Base-by-base conservation (phyloP, 2,797 vertebrate genomes). In the Xenops minutus region DNA sequence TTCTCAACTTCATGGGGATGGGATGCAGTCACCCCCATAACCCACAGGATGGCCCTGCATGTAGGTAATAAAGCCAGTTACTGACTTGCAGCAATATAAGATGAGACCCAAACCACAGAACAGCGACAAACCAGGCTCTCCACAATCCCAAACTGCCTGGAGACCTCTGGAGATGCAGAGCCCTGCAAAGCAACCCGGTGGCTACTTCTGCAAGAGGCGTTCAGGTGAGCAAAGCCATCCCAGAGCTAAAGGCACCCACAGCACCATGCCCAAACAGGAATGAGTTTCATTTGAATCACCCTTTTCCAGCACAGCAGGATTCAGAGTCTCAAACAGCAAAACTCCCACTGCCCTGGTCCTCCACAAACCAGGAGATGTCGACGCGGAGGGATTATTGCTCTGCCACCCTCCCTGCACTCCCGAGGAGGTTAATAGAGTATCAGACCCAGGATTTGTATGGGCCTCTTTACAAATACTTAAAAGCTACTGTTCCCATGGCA, bases 251-350 rank as follows among this genome's bases (percentile, higher is more conserved):
- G 43, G 48, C 3, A 21, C 18, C 32, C 44, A 0, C 9, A 2
- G 69, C 5, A 3, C 34, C 1, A 22, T 1, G 39, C 29, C 48
- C 29, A 1, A 0, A 1, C 0, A 3, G 48, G 66, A 41, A 20
- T 18, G 58, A 8, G 10, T 12, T 51, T 37, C 8, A 0, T 62
- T 6, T 9, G 6, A 68, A 37, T 75, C 17, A 58, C 34, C 71
- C 34, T 77, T 61, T 34, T 12, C 52, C 61, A 30, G 1, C 48
- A 0, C 49, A 11, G 73, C 22, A 1, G 56, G 74, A 74, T 11
- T 11, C 61, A 5, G 72, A 27, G 20, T 5, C 55, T 44, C 17
- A 6, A 14, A 1, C 12, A 20, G 20, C 34, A 49, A 62, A 58
- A 12, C 62, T 18, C 37, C 17, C 51, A 1, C 54, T 16, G 61